Conservation (phyloP, 2,797 vertebrate genomes). For the Acanthornis magna region DNA sequence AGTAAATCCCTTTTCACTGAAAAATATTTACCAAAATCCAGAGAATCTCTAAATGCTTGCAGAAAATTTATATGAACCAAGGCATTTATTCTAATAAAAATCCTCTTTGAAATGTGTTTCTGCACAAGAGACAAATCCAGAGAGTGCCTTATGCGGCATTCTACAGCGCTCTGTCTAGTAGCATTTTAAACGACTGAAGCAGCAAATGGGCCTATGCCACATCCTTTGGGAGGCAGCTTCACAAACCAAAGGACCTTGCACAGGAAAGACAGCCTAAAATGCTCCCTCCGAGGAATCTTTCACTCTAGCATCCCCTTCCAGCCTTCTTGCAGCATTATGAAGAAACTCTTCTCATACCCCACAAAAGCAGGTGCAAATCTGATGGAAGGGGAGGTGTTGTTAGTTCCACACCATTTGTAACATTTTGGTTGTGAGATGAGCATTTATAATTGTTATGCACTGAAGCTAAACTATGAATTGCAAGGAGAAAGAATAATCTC, state of each 20-base stretch:
- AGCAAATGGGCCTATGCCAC: not conserved
- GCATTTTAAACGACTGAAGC: not conserved
- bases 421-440: not conserved
- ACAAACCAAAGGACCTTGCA: not conserved
- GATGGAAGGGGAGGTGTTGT: not conserved
- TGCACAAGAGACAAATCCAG: not conserved
- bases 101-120: not conserved
- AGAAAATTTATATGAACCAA: not conserved
- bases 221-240: not conserved
- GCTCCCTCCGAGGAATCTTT: not conserved
- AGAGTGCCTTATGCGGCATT: fast-evolving
- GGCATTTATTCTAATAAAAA: not conserved
- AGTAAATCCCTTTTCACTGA: not conserved
- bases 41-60: not conserved
- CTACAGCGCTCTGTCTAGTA: not conserved
- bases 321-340: not conserved
- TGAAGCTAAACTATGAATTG: not conserved
- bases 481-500: not conserved
- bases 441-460: not conserved
- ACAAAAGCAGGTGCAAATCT: not conserved
- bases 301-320: not conserved
- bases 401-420: not conserved
- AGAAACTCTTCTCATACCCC: not conserved
- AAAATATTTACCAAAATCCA: not conserved
- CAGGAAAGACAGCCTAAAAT: not conserved